Evolutionary conservation across 2,888 invertebrate species (phyloP).

Genomic region (Mimas tiliae): DNA sequence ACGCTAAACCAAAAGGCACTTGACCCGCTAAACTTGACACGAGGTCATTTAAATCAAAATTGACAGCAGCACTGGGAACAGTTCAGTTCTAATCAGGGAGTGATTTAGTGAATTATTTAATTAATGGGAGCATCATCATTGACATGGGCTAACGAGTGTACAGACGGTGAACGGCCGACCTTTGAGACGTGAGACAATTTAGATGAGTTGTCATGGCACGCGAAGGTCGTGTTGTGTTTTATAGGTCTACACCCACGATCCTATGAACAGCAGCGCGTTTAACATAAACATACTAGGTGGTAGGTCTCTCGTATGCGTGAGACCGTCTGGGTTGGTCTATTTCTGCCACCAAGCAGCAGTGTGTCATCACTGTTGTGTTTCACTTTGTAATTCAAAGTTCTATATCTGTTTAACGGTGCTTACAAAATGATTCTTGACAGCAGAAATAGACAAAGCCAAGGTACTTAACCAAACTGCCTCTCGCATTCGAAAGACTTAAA

Average conservation of each 20-base stretch:
- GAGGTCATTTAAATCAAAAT: conserved; percentile 26
- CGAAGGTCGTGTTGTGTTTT: conserved; percentile 10
- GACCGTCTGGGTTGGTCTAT: too few species aligned
- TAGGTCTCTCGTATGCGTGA: too few species aligned
- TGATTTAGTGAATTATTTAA: conserved; percentile 46
- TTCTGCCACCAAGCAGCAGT: too few species aligned
- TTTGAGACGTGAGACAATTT: conserved; percentile 40
- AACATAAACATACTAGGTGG: neutral
- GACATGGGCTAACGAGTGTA: conserved; percentile 53
- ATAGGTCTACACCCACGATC: too few species aligned
- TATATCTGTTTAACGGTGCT: too few species aligned
- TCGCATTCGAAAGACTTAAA: too few species aligned
- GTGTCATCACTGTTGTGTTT: too few species aligned
- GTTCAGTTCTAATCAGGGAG: conserved; percentile 26
- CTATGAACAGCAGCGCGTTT: too few species aligned
- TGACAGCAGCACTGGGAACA: neutral
- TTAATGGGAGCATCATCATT: conserved; percentile 59
- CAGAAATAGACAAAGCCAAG: too few species aligned
- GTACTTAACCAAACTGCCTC: too few species aligned
- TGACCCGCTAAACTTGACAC: conserved; percentile 4
- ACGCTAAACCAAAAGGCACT: neutral
- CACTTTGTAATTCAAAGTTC: too few species aligned
- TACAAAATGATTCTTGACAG: too few species aligned
- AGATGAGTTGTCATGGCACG: conserved; percentile 17
- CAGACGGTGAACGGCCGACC: conserved; percentile 64